Base-by-base conservation (phyloP, 2,888 invertebrate species). In the Brachylomia viminalis region DNA sequence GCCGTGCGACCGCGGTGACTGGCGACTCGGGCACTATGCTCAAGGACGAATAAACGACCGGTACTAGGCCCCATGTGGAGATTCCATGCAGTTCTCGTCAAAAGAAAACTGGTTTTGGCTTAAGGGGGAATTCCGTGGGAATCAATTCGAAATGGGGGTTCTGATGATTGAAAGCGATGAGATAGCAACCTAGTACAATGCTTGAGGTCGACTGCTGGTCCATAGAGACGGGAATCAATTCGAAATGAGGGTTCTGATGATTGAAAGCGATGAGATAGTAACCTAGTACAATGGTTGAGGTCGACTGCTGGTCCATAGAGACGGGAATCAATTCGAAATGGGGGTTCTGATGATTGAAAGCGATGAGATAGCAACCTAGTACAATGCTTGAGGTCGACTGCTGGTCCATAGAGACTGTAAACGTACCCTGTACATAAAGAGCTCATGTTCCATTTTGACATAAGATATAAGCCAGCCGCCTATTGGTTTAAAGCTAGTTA, bases 21-120 rank as follows among this genome's bases (percentile, higher is more conserved):
- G 86, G 72, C 88, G 90, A 94, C 92, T 89, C 92, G 72, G 86
- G 89, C 88, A 90, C 85, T 82, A 75, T 59, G 56, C 72, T 84
- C 92, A 92, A 92, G 92, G 92, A 89, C 91, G 84, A 49, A 33
- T 7, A 42, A 49, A 64, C 42, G n/a, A 56, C 33, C 47, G 33
- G 20, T 71, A 54, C n/a, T 49, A 47, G 20, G 45, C 27, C 27
- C 45, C 54, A 45, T 56, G 67, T 33, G 20, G 15, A 45, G 56
- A 15, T 17, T 33, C 52, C 23, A 73, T 47, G 58, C 58, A 65
- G 42, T 27, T 10, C 1, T 20, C 2, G 30, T 52, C 8, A 64
- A 72, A 59, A 20, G 49, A 49, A 27, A 66, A 76, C 72, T 45
- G 1, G 71, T 75, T 75, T 61, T 23, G n/a, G 8, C 52, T 1